Percentiles rank a stretch among this genome's conserved stretches.
Evolutionary conservation across 2,113 vertebrate genomes (phyloP).

Genomic region (Xyrauchen texanus): DNA sequence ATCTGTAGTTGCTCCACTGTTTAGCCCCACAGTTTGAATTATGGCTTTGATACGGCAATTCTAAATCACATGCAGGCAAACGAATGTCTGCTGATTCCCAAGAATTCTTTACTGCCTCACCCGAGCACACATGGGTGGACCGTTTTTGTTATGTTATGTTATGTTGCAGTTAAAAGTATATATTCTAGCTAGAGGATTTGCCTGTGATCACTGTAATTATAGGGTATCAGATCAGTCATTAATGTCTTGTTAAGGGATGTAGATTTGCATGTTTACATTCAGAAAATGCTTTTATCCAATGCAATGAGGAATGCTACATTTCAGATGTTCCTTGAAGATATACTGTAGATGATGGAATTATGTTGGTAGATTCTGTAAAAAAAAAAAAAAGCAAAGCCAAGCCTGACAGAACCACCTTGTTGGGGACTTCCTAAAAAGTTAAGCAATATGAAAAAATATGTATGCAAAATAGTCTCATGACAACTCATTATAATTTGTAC

Average conservation of each 20-base stretch:
- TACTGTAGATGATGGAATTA: too few species aligned
- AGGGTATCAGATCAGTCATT: too few species aligned
- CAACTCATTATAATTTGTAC: too few species aligned
- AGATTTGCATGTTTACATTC: background rate
- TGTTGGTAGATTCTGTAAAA: too few species aligned
- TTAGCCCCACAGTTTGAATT: constrained; percentile 37
- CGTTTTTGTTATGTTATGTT: background rate
- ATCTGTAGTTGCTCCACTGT: constrained; percentile 34
- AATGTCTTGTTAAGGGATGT: too few species aligned
- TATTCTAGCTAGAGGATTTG: background rate
- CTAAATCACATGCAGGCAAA: constrained; percentile 20
- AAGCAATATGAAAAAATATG: too few species aligned
- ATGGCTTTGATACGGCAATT: constrained; percentile 25
- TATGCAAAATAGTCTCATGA: too few species aligned
- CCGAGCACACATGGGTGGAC: background rate
- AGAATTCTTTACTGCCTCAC: constrained; percentile 3
- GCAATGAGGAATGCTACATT: background rate
- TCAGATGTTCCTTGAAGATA: too few species aligned
- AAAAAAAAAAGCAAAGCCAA: too few species aligned
- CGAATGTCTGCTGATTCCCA: constrained; percentile 4
- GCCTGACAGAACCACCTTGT: too few species aligned
- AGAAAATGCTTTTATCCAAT: background rate
- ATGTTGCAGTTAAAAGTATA: background rate
- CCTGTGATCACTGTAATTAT: too few species aligned
- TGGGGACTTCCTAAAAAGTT: too few species aligned